Base-by-base conservation (phyloP, 2,888 invertebrate species). In the Temnothorax ravouxi region DNA sequence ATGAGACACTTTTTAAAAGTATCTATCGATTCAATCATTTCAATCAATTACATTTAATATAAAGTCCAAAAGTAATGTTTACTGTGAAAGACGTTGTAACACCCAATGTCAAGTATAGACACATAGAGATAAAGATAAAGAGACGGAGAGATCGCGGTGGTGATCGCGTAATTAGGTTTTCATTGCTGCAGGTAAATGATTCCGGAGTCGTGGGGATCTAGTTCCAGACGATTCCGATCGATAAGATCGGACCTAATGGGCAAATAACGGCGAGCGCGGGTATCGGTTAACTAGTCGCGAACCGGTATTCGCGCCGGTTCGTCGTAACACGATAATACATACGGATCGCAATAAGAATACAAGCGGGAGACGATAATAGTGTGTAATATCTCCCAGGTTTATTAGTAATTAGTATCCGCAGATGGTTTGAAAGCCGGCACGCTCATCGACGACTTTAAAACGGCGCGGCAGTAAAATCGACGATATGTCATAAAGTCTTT, bases 331-430 rank as follows among this genome's bases (percentile, higher is more conserved):
- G 79, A 80, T 71, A 80, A 59, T 79, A 61, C 79, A 71, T 71
- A 59, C 71, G 47, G 18, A 38, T 71, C 59, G 71, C 59, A 79
- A 77, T 80, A 59, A 80, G 79, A 80, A 61, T 80, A 80, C 71
- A 47, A 59, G 21, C 71, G 59, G 25, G 34, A 71, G 34, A 71
- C 71, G 59, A 80, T 80, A 80, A 80, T 80, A 38, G 71, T 71
- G 71, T 71, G 47, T n/a, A 71, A 80, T 71, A 80, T 80, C 71
- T 50, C 59, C 50, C n/a, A 25, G 59, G 47, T 80, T 80, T 80
- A 80, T 79, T 79, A 71, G 77, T 69, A 69, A 80, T 79, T 79
- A 71, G 77, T 69, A 69, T 71, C 18, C 71, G 25, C 38, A 59
- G 71, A 59, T 71, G 59, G 59, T 71, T 52, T 47, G 71, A 71